Evolutionary conservation across 2,113 vertebrate species (phyloP), one percentile per base, ranked within the genome.

Genomic region (Helogale parvula): DNA sequence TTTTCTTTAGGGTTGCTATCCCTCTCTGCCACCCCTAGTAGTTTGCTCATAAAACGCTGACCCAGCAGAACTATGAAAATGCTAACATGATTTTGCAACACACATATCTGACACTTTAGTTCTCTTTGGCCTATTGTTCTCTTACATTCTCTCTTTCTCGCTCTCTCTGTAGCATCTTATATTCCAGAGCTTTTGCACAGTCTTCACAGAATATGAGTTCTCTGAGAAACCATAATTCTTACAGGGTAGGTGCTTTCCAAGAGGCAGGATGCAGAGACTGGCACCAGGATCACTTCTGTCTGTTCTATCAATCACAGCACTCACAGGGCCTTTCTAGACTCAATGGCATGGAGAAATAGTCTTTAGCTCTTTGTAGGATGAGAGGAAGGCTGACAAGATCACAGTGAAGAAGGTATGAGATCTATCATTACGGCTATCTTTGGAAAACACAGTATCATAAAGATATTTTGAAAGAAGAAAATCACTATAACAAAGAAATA

Each of bases 401-500:
- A 27, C 27, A 8, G 31, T 38, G 3, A 7, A 31, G 31, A 95
- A 52, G 19, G 52, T 1, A 23, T 1, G 5, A 45, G 19, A 3
- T 33, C 21, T 68, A 57, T 31, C 14, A 27, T 16, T 50, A 16
- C 14, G 38, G 0, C 47, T 16, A 19, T 68, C 50, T 72, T 80
- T 65, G 68, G 52, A 50, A 97, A 60, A 57, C 16, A 4, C 1
- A 69, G 16, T 57, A 25, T 6, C 66, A 54, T 71, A 60, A 77
- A 94, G 50, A 38, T 12, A 83, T 86, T 90, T 86, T 87, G 15
- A n/a, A 77, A 47, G n/a, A 77, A 63, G 33, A 16, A 17, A 90
- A 66, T 50, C 2, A 57, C 10, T 50, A 21, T 15, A 38, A 57
- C 25, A 86, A 81, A 71, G 29, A 95, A 90, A 76, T 74, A 47